These are phyloP conservation scores for Drosophila suboccidentalis DNA, from an alignment of 2,888 invertebrate genomes.

Conservation along the genomic window DNA sequence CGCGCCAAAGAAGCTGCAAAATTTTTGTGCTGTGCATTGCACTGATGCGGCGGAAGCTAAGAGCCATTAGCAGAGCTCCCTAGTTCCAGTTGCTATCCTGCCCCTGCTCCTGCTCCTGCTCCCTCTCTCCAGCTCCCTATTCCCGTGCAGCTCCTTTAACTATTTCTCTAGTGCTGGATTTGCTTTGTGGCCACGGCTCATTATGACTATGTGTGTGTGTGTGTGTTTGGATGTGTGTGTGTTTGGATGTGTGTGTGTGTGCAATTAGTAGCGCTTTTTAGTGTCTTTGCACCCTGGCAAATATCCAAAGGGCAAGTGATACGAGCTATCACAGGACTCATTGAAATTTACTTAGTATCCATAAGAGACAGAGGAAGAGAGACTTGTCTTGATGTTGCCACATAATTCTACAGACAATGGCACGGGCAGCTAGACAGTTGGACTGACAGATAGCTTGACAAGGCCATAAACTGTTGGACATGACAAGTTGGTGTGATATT, in stretches of 20 bases:
- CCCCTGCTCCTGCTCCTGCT: slow-evolving; percentile 3
- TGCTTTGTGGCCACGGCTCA: slow-evolving; percentile 80
- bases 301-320: slow-evolving; percentile 73
- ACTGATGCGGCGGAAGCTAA: slow-evolving; percentile 76
- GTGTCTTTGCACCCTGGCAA: slow-evolving; percentile 64
- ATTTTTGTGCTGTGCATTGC: slow-evolving; percentile 82
- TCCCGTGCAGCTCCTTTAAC: slow-evolving; percentile 16
- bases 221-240: slow-evolving; percentile 16
- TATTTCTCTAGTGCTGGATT: slow-evolving; percentile 60
- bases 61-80: slow-evolving; percentile 70
- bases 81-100: slow-evolving; percentile 21
- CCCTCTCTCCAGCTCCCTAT: neutral
- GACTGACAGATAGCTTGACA: slow-evolving; percentile 57
- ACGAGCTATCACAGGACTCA: slow-evolving; percentile 72
- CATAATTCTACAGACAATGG: slow-evolving; percentile 58
- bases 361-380: neutral
- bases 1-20: slow-evolving; percentile 81
- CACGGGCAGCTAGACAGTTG: slow-evolving; percentile 16
- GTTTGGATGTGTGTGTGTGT: slow-evolving; percentile 17
- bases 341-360: slow-evolving; percentile 72
- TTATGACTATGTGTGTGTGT: slow-evolving; percentile 53
- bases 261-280: slow-evolving; percentile 79
- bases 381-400: slow-evolving; percentile 28
- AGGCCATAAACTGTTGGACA: slow-evolving; percentile 77
- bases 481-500: slow-evolving; percentile 82